phyloP scores from a whole-genome alignment of 1,140 invertebrate genomes.

The Trichomalopsis sarcophagae region DNA sequence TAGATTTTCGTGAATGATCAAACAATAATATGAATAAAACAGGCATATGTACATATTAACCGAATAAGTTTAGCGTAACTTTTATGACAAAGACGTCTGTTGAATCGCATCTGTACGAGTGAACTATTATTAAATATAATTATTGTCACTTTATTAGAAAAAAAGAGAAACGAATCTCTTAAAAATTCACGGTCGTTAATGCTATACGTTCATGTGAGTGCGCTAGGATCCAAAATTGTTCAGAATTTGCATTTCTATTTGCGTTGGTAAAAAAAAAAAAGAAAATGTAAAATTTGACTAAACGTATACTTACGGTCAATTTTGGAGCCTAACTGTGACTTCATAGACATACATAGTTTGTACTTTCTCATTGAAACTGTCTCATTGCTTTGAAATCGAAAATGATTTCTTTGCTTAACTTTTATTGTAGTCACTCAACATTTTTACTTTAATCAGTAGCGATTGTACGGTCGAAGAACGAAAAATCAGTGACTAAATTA shows the following conservation, averaged over 20 bases:
- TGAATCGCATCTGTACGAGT: slow-evolving; percentile 44
- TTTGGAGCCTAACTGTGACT: slow-evolving; percentile 50
- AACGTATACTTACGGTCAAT: slow-evolving; percentile 40
- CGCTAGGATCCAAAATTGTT: slow-evolving; percentile 50
- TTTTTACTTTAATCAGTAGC: slow-evolving; percentile 27
- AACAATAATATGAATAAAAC: slow-evolving; percentile 49
- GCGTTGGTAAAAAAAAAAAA: not conserved
- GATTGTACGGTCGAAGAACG: slow-evolving; percentile 30
- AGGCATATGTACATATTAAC: slow-evolving; percentile 51
- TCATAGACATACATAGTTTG: slow-evolving; percentile 33
- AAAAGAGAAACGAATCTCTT: slow-evolving; percentile 47
- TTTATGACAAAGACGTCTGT: slow-evolving; percentile 44
- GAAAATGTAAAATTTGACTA: slow-evolving; percentile 14
- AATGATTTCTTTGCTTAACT: slow-evolving; percentile 20
- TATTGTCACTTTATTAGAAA: slow-evolving; percentile 46
- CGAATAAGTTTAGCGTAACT: slow-evolving; percentile 48
- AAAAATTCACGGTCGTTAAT: slow-evolving; percentile 46
- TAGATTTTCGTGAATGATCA: slow-evolving; percentile 50
- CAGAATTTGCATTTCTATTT: slow-evolving; percentile 40
- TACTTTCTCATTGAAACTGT: slow-evolving; percentile 26
- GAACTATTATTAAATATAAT: slow-evolving; percentile 47
- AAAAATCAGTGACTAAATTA: slow-evolving; percentile 42
- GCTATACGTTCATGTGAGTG: slow-evolving; percentile 40
- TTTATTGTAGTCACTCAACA: slow-evolving; percentile 31
- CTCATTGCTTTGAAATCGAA: slow-evolving; percentile 18